phyloP scores from a whole-genome alignment of 2,888 invertebrate species.

The Trilocha varians region DNA sequence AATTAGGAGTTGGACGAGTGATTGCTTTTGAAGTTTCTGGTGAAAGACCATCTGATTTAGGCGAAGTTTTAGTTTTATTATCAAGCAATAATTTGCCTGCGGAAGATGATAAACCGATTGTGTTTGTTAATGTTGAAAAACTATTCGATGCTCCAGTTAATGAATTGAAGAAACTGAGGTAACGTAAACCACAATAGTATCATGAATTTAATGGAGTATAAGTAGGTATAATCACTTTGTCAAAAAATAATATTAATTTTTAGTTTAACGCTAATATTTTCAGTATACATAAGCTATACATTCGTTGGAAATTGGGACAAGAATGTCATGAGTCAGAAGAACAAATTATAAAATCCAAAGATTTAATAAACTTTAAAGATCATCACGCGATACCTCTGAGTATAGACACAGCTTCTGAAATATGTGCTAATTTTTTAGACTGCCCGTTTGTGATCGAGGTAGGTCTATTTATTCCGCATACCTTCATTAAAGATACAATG shows the following conservation, averaged over 20 bases:
- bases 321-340: slow-evolving; percentile 30
- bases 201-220: no score
- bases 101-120: slow-evolving; percentile 44
- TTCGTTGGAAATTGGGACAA: slow-evolving; percentile 36
- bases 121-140: slow-evolving; percentile 47
- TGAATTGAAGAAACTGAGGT: slow-evolving; percentile 38
- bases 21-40: slow-evolving; percentile 35
- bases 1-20: slow-evolving; percentile 46
- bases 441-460: slow-evolving; percentile 41
- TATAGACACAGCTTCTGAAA: slow-evolving; percentile 16
- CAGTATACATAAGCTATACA: slow-evolving; percentile 45
- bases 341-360: slow-evolving; percentile 16
- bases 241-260: no score
- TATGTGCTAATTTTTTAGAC: slow-evolving; percentile 32
- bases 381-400: slow-evolving; percentile 33
- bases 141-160: slow-evolving; percentile 38
- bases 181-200: no score
- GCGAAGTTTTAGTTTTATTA: slow-evolving; percentile 43
- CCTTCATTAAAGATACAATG: not conserved
- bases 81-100: slow-evolving; percentile 50
- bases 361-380: slow-evolving; percentile 32
- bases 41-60: slow-evolving; percentile 31
- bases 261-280: no score
- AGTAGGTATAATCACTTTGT: no score
- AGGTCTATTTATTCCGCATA: slow-evolving; percentile 5